A percentile compares a stretch with the other conserved stretches of the same genome.
phyloP scores from a whole-genome alignment of 2,888 invertebrate species.

The Ochropleura leucogaster region DNA sequence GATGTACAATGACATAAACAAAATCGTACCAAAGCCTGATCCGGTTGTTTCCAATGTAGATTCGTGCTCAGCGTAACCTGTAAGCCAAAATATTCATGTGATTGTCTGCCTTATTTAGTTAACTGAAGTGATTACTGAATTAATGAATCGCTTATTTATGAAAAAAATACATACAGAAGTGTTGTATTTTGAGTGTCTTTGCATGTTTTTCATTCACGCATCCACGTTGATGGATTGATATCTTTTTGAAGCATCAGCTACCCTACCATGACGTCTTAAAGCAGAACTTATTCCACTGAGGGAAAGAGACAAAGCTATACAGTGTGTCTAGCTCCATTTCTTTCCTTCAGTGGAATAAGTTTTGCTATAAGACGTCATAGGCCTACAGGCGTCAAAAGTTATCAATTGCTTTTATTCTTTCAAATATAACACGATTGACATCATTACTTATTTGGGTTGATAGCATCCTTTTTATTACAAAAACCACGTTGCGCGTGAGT shows the following conservation, averaged over 20 bases:
- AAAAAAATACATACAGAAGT: neutral
- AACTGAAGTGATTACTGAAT: neutral
- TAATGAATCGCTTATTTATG: too few relatives aligned
- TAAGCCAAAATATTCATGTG: constrained; percentile 6
- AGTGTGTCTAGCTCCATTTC: too few relatives aligned
- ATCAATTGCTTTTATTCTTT: neutral
- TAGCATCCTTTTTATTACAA: neutral
- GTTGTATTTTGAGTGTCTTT: neutral
- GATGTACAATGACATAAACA: neutral
- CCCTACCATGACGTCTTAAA: too few relatives aligned
- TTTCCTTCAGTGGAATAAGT: too few relatives aligned
- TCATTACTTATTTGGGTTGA: neutral
- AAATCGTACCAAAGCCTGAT: constrained; percentile 59
- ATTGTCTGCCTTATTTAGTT: neutral
- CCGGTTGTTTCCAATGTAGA: constrained; percentile 57
- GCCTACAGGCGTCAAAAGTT: too few relatives aligned
- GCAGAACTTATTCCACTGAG: too few relatives aligned
- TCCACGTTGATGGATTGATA: too few relatives aligned
- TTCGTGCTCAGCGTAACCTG: constrained; percentile 60
- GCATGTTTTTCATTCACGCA: neutral
- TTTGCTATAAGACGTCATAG: too few relatives aligned
- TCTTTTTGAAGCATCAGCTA: too few relatives aligned
- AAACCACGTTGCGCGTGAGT: neutral
- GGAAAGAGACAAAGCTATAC: too few relatives aligned
- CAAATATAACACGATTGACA: neutral